phyloP scores from a whole-genome alignment of 2,888 invertebrate species.

The Leucophenga montana region DNA sequence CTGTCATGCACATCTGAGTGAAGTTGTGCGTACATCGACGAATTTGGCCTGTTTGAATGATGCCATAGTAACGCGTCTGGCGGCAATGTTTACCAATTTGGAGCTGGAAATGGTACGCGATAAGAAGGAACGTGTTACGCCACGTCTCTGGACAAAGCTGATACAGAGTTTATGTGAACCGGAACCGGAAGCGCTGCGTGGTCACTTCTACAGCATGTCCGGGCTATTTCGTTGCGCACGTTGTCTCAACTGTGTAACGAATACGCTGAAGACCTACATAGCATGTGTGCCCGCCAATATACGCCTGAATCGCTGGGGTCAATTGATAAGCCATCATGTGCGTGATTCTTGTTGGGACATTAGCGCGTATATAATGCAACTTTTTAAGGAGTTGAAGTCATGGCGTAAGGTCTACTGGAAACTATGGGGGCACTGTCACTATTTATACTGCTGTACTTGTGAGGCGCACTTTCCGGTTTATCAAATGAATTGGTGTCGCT shows the following conservation, averaged over 20 bases:
- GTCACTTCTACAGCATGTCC: slow-evolving; percentile 87
- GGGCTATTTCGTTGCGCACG: slow-evolving; percentile 82
- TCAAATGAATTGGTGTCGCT: slow-evolving; percentile 87
- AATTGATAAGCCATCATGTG: slow-evolving; percentile 81
- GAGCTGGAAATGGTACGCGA: slow-evolving; percentile 90
- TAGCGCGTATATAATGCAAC: slow-evolving; percentile 83
- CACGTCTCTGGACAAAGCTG: slow-evolving; percentile 87
- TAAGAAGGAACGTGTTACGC: slow-evolving; percentile 90
- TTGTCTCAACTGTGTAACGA: slow-evolving; percentile 83
- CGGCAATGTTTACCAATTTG: slow-evolving; percentile 89
- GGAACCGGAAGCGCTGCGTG: slow-evolving; percentile 83
- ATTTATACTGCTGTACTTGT: slow-evolving; percentile 86
- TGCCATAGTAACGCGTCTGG: slow-evolving; percentile 81
- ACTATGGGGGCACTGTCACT: slow-evolving; percentile 93
- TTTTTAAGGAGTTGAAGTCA: slow-evolving; percentile 85
- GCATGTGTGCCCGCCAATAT: slow-evolving; percentile 83
- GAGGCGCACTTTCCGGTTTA: slow-evolving; percentile 84
- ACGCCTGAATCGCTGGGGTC: slow-evolving; percentile 82
- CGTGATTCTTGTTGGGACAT: slow-evolving; percentile 87
- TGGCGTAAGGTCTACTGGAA: slow-evolving; percentile 97
- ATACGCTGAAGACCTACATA: slow-evolving; percentile 80
- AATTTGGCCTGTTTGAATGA: slow-evolving; percentile 93
- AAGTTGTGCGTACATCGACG: slow-evolving; percentile 88
- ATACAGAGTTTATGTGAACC: slow-evolving; percentile 84
- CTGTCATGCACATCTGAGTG: slow-evolving; percentile 90